These are phyloP conservation scores for Apeira syringaria DNA, from an alignment of 2,888 invertebrate species.

Conservation along the genomic window DNA sequence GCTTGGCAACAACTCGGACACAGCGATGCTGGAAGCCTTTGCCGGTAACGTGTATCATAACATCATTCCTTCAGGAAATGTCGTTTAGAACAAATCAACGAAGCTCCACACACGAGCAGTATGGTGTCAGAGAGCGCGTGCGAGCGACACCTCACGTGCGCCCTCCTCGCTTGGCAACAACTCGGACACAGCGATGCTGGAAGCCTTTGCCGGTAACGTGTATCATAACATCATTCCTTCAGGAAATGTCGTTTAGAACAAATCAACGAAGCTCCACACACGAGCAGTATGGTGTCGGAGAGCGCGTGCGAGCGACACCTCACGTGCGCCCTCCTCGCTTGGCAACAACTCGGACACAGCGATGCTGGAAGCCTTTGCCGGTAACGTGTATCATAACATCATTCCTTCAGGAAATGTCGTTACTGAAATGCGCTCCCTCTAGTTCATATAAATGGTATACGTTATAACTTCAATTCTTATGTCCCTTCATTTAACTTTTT, in stretches of 20 bases:
- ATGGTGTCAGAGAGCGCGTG: conserved; percentile 43
- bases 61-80: conserved; percentile 31
- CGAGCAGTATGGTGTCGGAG: conserved; percentile 32
- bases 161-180: conserved; percentile 71
- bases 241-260: conserved; percentile 45
- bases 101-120: conserved; percentile 17
- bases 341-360: conserved; percentile 67
- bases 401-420: no score
- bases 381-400: conserved; percentile 39
- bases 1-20: conserved; percentile 75
- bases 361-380: conserved; percentile 55
- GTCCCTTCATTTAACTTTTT: no score
- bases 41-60: conserved; percentile 45
- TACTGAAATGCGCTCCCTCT: no score
- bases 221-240: background rate
- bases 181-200: conserved; percentile 58
- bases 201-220: conserved; percentile 59
- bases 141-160: conserved; percentile 60
- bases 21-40: conserved; percentile 52
- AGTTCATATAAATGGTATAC: no score
- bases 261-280: conserved; percentile 30
- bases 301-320: conserved; percentile 55
- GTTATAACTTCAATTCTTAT: no score
- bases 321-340: conserved; percentile 67
- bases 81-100: conserved; percentile 41